Base-by-base conservation (phyloP, 1,140 invertebrate species). In the Plodia interpunctella region DNA sequence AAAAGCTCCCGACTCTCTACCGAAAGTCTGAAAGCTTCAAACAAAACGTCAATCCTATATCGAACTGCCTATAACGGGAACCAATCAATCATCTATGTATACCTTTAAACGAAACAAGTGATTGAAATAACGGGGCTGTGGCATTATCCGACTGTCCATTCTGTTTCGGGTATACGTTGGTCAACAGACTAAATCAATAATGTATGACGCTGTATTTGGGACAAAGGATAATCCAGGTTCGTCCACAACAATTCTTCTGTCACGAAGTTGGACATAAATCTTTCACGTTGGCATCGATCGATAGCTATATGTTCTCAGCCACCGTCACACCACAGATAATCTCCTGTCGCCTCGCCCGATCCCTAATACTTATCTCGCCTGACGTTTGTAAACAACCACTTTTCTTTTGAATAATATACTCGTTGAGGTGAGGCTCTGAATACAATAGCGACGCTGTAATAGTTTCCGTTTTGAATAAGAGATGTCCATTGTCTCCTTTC, bases 381-480 rank as follows among this genome's bases (percentile, higher is more conserved):
- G 61, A 63, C 70, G 73, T 83, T 79, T 73, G 80, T 85, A 83
- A 84, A 86, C 81, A 86, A 86, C 78, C 72, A 83, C 77, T 86
- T 81, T 84, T 84, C 76, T 69, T 83, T 88, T 83, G 79, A 84
- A 85, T 84, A 86, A 85, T 81, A 76, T 70, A 78, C 74, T 78
- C 70, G 69, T 68, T 63, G 75, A 83, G 80, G 76, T 78, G 76
- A 84, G 82, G 76, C 76, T 59, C 69, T 64, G 79, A 83, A 85
- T 76, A 88, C 85, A 88, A 87, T 88, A 74, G 80, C 72, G 66
- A 77, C 59, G 68, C 77, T 73, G 74, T 88, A 88, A 88, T 83
- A 87, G 85, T 88, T 88, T 87, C 85, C 85, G 85, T 84, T 87
- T 83, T 80, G 81, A 85, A 84, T 83, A 84, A 83, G 80, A 81